Percentiles rank a stretch among this genome's conserved stretches.
Evolutionary conservation across 2,113 vertebrate species (phyloP).

Genomic region (Gavialis gangeticus): DNA sequence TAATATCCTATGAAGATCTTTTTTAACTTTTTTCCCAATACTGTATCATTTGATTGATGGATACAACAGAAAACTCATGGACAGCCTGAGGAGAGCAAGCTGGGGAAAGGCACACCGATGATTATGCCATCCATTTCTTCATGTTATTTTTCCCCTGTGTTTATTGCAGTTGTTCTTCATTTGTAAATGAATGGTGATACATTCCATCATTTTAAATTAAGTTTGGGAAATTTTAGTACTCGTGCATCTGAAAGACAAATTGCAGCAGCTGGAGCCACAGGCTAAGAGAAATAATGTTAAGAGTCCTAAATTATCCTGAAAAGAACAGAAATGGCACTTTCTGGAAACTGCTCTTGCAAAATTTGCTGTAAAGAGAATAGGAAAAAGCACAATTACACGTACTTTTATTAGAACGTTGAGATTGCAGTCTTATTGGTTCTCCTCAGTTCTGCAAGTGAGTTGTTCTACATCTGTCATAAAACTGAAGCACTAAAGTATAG

Average conservation of each 20-base stretch:
- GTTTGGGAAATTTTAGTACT: conserved; percentile 64
- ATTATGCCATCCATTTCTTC: conserved; percentile 53
- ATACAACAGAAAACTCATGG: neutral
- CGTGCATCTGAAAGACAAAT: conserved; percentile 41
- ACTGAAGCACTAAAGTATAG: neutral
- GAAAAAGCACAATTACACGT: neutral
- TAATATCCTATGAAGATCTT: conserved; percentile 30
- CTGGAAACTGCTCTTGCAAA: neutral
- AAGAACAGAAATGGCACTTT: neutral
- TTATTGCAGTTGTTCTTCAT: conserved; percentile 32
- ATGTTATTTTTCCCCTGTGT: conserved; percentile 42
- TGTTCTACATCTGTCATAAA: neutral
- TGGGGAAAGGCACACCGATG: conserved; percentile 16
- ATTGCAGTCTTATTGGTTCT: neutral
- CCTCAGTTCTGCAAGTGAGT: neutral
- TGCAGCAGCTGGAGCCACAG: conserved; percentile 19
- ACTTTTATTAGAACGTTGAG: neutral
- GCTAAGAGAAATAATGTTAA: conserved; percentile 20
- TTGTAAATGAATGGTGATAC: conserved; percentile 54
- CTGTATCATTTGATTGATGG: conserved; percentile 34
- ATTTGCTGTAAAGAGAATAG: neutral
- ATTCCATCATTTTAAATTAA: conserved; percentile 74
- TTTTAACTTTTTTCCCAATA: conserved; percentile 11
- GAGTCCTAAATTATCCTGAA: conserved; percentile 12
- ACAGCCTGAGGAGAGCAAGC: conserved; percentile 51